Evolutionary conservation across 2,888 invertebrate species (phyloP).

Genomic region (Octodonta nipae): DNA sequence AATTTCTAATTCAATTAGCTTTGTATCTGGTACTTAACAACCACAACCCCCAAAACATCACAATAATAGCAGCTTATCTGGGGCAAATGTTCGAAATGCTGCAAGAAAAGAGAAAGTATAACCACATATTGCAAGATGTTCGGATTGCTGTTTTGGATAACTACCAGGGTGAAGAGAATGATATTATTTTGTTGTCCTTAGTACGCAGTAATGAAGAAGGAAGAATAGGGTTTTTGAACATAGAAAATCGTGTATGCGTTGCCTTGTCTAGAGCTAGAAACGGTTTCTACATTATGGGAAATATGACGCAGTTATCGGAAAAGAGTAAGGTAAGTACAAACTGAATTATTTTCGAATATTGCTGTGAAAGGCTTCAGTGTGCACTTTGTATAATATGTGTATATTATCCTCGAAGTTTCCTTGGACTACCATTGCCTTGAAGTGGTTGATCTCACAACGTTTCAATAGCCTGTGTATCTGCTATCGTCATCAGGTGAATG

Average conservation of each 20-base stretch:
- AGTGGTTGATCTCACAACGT: no score
- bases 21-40: slow-evolving; percentile 48
- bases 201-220: slow-evolving; percentile 59
- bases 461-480: no score
- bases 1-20: slow-evolving; percentile 47
- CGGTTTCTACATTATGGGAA: slow-evolving; percentile 63
- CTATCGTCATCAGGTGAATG: no score
- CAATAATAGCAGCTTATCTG: slow-evolving; percentile 57
- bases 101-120: slow-evolving; percentile 61
- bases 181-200: slow-evolving; percentile 63
- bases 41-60: slow-evolving; percentile 48
- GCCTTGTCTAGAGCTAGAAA: slow-evolving; percentile 60
- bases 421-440: no score
- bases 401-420: no score
- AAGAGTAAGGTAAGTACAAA: slow-evolving; percentile 35
- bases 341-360: no score
- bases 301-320: slow-evolving; percentile 44
- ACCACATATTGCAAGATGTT: slow-evolving; percentile 48
- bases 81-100: slow-evolving; percentile 56
- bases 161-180: slow-evolving; percentile 69
- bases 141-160: slow-evolving; percentile 60
- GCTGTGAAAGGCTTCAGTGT: no score
- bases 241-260: slow-evolving; percentile 62
- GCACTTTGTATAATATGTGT: no score
- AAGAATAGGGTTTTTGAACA: slow-evolving; percentile 56